Conservation (phyloP, 2,888 invertebrate species). For the Drosophila stalkeri region DNA sequence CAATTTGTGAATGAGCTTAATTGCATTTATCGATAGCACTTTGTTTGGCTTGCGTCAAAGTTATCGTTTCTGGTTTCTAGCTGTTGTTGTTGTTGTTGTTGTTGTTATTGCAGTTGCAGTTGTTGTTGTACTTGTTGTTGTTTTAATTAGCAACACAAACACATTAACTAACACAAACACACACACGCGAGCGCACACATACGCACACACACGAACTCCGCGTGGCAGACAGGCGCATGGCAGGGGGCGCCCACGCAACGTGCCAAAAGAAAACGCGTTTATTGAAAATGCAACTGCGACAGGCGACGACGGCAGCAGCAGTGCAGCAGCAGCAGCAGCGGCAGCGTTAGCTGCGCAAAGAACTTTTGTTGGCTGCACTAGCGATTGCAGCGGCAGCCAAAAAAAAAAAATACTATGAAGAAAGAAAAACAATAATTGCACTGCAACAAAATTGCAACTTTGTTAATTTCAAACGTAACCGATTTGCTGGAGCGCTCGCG, state of each 20-base stretch:
- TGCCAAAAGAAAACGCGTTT: constrained; percentile 75
- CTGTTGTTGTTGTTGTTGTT: constrained; percentile 29
- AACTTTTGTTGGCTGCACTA: constrained; percentile 46
- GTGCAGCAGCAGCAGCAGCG: constrained; percentile 16
- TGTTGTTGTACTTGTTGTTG: constrained; percentile 62
- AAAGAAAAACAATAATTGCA: constrained; percentile 20
- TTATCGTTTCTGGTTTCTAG: constrained; percentile 64
- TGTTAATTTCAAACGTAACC: constrained; percentile 50
- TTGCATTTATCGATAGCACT: constrained; percentile 74
- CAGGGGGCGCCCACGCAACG: constrained; percentile 69
- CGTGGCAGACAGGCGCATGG: constrained; percentile 52
- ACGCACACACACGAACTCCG: constrained; percentile 17
- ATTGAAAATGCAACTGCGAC: constrained; percentile 68
- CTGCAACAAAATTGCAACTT: constrained; percentile 30
- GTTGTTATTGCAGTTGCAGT: constrained; percentile 28
- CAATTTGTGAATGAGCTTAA: constrained; percentile 68
- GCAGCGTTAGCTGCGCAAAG: constrained; percentile 39
- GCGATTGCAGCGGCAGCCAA: constrained; percentile 24
- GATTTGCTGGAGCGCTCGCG: constrained; percentile 59
- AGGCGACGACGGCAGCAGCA: constrained; percentile 37
- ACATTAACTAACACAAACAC: constrained; percentile 67
- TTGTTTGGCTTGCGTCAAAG: constrained; percentile 67
- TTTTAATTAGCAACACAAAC: constrained; percentile 73
- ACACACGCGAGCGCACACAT: constrained; percentile 14
- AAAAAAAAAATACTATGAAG: background rate